Evolutionary conservation across 1,140 invertebrate genomes (phyloP), one percentile per base, ranked within the genome.

Genomic region (Archivesica marissinica): DNA sequence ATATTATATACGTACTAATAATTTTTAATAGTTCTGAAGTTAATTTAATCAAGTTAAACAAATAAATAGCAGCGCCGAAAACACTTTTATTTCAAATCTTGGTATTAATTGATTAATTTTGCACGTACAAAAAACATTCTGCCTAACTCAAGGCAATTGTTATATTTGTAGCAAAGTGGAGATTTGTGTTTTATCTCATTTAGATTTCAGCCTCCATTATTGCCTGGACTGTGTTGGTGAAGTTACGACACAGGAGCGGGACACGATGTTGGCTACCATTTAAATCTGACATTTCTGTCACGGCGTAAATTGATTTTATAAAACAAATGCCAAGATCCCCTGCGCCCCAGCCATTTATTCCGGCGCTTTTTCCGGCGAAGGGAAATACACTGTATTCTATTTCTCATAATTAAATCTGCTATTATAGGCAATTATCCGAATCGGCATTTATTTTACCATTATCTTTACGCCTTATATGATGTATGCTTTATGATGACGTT

Each of bases 361-460:
- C 56, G 68, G 56, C 28, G 44, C 44, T 35, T 79, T 66, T 79
- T 79, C 77, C 77, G 77, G 77, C 77, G 59, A 66, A 64, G 77
- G 77, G 77, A 79, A 79, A 79, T 79, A 79, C 77, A 39, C 39
- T 11, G 77, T 79, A 54, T 79, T 54, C 77, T 79, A 79, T 79
- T 79, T 79, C 77, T 79, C 77, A 79, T 79, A 79, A 79, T 79
- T 79, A 79, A 79, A 79, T 79, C 56, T 79, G 77, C 77, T 50
- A 79, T 79, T 79, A 79, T 79, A 47, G 77, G 56, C 77, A 79
- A 79, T 79, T 79, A 79, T 61, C 77, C 41, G 39, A 47, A 39
- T 39, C 54, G 44, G 77, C 77, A 79, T 66, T 79, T 79, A 79
- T 79, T 79, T 79, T 47, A 23, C 77, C 77, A 79, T 79, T 79